phyloP scores from a whole-genome alignment of 2,888 invertebrate species.

The Lepas anatifera region DNA sequence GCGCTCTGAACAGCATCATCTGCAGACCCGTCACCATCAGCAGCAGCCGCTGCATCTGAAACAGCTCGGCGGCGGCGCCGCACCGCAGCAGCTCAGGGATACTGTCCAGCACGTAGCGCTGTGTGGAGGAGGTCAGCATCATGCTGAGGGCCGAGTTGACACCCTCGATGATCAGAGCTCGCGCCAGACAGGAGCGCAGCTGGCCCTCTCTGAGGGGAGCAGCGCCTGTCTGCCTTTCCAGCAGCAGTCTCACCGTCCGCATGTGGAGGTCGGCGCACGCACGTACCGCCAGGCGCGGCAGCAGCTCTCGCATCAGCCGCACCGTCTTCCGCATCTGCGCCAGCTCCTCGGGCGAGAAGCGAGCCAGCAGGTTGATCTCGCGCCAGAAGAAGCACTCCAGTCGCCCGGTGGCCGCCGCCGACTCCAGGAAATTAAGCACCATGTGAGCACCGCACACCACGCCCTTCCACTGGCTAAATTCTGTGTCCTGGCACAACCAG shows the following conservation, averaged over 20 bases:
- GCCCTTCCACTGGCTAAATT: neutral
- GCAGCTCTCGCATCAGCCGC: neutral
- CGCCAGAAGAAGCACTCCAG: neutral
- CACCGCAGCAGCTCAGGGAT: neutral
- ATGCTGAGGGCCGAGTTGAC: neutral
- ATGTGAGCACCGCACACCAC: neutral
- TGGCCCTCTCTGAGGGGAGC: neutral
- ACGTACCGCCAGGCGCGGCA: neutral
- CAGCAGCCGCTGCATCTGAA: neutral
- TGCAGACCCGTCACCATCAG: neutral
- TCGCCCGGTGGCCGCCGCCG: neutral
- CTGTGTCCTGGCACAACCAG: neutral
- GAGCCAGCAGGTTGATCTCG: neutral
- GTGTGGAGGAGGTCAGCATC: neutral
- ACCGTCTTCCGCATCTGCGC: neutral
- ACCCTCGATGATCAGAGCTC: conserved; percentile 33
- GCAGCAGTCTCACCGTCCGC: neutral
- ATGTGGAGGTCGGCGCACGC: neutral
- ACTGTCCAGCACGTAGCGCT: neutral
- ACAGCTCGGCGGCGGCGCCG: neutral
- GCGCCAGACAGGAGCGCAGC: conserved; percentile 36
- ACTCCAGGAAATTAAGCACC: neutral
- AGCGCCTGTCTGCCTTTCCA: neutral
- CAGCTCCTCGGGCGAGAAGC: neutral
- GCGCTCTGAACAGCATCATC: neutral